These are phyloP conservation scores for Schlechtendalia chinensis DNA, from an alignment of 1,140 invertebrate species.

Conservation along the genomic window DNA sequence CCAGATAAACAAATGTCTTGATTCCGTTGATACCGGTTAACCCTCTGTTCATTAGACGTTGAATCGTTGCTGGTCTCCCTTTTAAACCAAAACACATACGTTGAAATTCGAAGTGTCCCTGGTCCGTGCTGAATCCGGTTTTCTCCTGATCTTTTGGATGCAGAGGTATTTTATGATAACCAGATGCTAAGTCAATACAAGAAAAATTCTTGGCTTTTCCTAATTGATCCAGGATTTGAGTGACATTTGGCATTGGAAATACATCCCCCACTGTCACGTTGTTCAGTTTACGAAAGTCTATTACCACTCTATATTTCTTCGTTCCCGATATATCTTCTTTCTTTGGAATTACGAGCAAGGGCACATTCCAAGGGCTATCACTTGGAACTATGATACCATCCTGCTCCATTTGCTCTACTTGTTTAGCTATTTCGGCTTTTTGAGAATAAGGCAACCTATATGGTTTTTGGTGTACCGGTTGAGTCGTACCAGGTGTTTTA, in stretches of 20 bases:
- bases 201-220: conserved; percentile 55
- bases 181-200: too few species aligned
- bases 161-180: too few species aligned
- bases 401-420: conserved; percentile 54
- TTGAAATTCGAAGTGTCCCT: conserved; percentile 51
- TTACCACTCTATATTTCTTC: conserved; percentile 51
- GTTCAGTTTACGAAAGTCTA: conserved; percentile 57
- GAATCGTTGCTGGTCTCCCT: conserved; percentile 45
- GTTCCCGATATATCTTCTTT: conserved; percentile 52
- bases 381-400: conserved; percentile 47
- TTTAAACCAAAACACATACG: conserved; percentile 53
- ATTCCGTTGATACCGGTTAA: conserved; percentile 52
- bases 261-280: conserved; percentile 57
- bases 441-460: conserved; percentile 48
- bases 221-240: conserved; percentile 58
- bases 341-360: conserved; percentile 51
- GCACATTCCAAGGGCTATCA: conserved; percentile 50
- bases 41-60: conserved; percentile 51
- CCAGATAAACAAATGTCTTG: conserved; percentile 38
- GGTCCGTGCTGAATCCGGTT: conserved; percentile 51
- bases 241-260: conserved; percentile 61
- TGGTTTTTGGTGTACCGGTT: conserved; percentile 5
- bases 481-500: conserved; percentile 1
- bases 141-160: conserved; percentile 52
- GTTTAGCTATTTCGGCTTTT: conserved; percentile 55